These are phyloP conservation scores for Tiliacea aurago DNA, from an alignment of 2,888 invertebrate genomes.

Conservation along the genomic window DNA sequence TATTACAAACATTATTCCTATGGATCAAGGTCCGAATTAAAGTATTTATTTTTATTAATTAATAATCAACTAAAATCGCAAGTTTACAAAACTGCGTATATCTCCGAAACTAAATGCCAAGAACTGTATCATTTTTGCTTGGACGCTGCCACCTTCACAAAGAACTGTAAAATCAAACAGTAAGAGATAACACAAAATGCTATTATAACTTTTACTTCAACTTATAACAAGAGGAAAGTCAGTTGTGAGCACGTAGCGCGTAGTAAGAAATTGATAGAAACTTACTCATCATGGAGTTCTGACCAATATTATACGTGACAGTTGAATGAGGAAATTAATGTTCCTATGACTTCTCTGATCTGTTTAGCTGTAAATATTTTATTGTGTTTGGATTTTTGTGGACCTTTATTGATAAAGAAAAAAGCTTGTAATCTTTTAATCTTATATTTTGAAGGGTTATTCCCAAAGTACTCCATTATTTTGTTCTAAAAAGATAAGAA, in stretches of 20 bases:
- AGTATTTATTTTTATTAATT: no score
- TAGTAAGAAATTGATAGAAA: constrained; percentile 52
- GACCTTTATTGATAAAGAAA: no score
- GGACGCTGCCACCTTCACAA: neutral
- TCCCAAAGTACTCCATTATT: no score
- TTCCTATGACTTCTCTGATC: neutral
- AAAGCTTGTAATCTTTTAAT: no score
- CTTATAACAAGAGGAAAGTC: constrained; percentile 48
- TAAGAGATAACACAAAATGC: constrained; percentile 23
- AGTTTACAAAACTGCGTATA: no score
- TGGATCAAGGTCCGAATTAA: no score
- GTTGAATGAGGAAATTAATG: constrained; percentile 29
- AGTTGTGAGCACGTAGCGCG: constrained; percentile 67
- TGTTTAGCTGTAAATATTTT: neutral
- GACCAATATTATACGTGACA: constrained; percentile 61
- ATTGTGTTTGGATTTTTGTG: neutral
- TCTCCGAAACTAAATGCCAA: no score
- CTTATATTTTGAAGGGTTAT: no score
- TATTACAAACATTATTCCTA: no score
- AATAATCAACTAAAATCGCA: no score
- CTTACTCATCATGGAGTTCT: constrained; percentile 22
- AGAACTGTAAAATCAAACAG: constrained; percentile 21
- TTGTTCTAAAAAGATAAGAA: no score
- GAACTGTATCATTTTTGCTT: no score
- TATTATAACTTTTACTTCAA: constrained; percentile 53